Evolutionary conservation across 1,140 invertebrate genomes (phyloP), one percentile per base, ranked within the genome.

Genomic region (Atta cephalotes): DNA sequence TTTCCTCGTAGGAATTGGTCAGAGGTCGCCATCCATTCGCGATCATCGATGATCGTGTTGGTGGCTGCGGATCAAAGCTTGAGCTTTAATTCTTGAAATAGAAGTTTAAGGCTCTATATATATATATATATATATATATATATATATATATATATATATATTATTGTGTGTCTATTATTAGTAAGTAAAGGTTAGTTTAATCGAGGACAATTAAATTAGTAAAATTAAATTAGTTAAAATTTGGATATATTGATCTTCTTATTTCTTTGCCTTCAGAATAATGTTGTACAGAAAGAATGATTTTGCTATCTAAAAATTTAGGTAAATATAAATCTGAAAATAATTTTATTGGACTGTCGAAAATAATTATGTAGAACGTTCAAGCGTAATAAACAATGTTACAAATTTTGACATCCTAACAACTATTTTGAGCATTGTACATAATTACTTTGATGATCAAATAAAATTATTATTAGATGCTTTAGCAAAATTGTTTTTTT

Each of bases 1-100:
- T 71, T 49, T 93, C 90, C 60, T 95, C 93, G 88, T 94, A 94
- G 39, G 89, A 88, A 7, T 66, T 90, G 9, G 92, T 93, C 60
- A 95, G 70, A 9, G 94, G 94, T 25, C 94, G 90, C 94, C 94
- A 95, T 56, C 93, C 94, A 89, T 95, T 94, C 74, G 92, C 88
- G 66, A 92, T 92, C 91, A 93, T 93, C 45, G 93, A 94, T 2
- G 92, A 92, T 74, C 92, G 93, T 58, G 90, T 91, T 51, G 92
- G 91, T 53, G 91, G 28, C 93, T 93, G 88, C 0, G 51, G 31
- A 66, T 56, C 49, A 31, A 60, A 53, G 12, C 7, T 78, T 9
- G n/a, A 56, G n/a, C 31, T 65, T 79, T 85, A 45, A 16, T 56
- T 35, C 2, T 53, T n/a, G 12, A 56, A 39, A 28, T 16, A 10